Conservation (phyloP, 2,113 vertebrate species). For the Anguilla rostrata region DNA sequence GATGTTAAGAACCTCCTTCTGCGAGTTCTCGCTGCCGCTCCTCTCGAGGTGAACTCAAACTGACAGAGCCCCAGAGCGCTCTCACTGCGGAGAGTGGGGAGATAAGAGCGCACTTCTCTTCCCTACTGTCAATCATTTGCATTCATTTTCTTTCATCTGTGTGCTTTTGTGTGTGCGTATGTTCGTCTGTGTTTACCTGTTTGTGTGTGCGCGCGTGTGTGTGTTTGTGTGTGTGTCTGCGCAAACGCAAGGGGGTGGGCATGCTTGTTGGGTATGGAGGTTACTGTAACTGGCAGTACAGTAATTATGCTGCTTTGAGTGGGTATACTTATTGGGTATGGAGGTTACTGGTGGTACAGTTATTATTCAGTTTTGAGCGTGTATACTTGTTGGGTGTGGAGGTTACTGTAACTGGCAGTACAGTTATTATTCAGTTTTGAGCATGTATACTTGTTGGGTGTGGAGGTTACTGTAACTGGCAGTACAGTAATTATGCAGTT, state of each 20-base stretch:
- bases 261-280: background rate
- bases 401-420: too few relatives aligned
- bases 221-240: background rate
- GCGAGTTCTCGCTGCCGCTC: background rate
- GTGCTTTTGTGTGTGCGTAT: background rate
- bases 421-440: background rate
- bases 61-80: background rate
- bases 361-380: too few relatives aligned
- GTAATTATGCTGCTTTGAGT: background rate
- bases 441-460: background rate
- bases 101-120: background rate
- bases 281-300: too few relatives aligned
- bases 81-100: too few relatives aligned
- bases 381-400: background rate
- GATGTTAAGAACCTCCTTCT: too few relatives aligned
- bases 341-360: background rate
- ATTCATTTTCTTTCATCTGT: background rate
- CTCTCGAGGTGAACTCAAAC: background rate
- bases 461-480: too few relatives aligned
- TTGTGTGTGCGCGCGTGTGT: background rate
- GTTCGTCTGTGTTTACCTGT: slow-evolving; percentile 5
- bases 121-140: background rate
- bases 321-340: background rate
- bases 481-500: too few relatives aligned
- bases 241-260: background rate